These are phyloP conservation scores for Poeciliopsis turneri DNA, from an alignment of 2,797 vertebrate genomes.

Conservation along the genomic window DNA sequence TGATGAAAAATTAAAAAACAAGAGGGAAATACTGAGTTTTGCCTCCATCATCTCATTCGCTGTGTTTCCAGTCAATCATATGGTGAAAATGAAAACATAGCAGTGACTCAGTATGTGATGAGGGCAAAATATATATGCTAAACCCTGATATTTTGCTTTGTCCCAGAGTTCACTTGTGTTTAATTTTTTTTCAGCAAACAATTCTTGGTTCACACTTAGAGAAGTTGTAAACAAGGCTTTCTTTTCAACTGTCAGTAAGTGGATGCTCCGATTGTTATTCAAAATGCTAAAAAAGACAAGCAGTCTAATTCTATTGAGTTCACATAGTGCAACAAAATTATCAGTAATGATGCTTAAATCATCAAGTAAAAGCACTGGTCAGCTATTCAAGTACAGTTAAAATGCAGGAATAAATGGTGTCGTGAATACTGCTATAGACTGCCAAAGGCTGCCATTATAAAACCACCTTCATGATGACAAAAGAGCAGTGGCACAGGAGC, in stretches of 20 bases:
- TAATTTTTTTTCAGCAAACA: not conserved
- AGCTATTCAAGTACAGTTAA: slow-evolving; percentile 51
- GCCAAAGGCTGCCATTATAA: slow-evolving; percentile 68
- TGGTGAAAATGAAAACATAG: slow-evolving; percentile 5
- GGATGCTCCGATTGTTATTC: not conserved
- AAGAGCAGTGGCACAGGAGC: slow-evolving; percentile 62
- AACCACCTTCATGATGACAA: slow-evolving; percentile 67
- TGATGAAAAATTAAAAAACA: not conserved
- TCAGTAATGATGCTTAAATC: slow-evolving; percentile 25
- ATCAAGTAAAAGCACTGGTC: slow-evolving; percentile 55
- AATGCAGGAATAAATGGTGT: slow-evolving; percentile 48
- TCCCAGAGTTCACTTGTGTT: not conserved
- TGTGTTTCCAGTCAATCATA: slow-evolving; percentile 10
- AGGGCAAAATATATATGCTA: slow-evolving; percentile 28
- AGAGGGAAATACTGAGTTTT: not conserved
- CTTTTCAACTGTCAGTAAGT: slow-evolving; percentile 7
- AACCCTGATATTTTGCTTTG: slow-evolving; percentile 36
- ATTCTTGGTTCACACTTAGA: not conserved
- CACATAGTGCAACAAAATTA: slow-evolving; percentile 8
- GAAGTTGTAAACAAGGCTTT: slow-evolving; percentile 7
- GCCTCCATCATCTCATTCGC: not conserved
- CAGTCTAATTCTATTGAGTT: slow-evolving; percentile 16
- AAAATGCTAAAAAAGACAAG: slow-evolving; percentile 29
- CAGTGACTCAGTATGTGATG: not conserved
- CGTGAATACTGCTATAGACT: slow-evolving; percentile 52